Percentiles rank a stretch among this genome's conserved stretches.
Conservation (phyloP, 2,888 invertebrate species). For the Macrosiphum euphorbiae region DNA sequence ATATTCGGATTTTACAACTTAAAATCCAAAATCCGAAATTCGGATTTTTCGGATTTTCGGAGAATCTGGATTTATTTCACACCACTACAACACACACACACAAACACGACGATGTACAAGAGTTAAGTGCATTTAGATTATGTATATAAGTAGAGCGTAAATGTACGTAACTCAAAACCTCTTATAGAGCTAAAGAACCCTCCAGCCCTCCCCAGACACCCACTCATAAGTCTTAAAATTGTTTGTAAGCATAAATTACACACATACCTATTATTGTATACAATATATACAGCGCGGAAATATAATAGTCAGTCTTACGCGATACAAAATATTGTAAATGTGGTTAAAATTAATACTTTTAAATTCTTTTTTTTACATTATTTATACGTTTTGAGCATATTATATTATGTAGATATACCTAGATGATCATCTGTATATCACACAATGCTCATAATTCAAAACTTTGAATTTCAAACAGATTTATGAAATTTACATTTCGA, state of each 20-base stretch:
- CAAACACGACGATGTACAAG: neutral
- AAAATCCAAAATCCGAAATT: no score
- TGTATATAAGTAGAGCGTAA: neutral
- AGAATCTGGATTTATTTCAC: no score
- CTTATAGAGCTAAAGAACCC: neutral
- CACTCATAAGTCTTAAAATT: neutral
- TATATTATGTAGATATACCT: neutral
- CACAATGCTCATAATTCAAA: neutral
- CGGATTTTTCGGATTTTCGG: no score
- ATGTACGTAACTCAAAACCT: neutral
- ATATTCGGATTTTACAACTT: no score
- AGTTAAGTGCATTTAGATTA: neutral
- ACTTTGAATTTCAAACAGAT: neutral
- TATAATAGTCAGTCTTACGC: neutral
- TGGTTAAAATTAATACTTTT: neutral
- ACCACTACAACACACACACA: constrained; percentile 26
- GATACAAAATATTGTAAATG: neutral
- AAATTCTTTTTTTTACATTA: neutral
- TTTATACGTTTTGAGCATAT: neutral
- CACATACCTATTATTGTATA: neutral
- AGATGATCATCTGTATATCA: no score
- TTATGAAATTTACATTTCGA: neutral
- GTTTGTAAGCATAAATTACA: neutral
- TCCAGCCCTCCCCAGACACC: no score
- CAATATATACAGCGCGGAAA: neutral